Percentiles rank a stretch among this genome's conserved stretches.
Conservation (phyloP, 1,140 invertebrate species). For the Apis cerana region DNA sequence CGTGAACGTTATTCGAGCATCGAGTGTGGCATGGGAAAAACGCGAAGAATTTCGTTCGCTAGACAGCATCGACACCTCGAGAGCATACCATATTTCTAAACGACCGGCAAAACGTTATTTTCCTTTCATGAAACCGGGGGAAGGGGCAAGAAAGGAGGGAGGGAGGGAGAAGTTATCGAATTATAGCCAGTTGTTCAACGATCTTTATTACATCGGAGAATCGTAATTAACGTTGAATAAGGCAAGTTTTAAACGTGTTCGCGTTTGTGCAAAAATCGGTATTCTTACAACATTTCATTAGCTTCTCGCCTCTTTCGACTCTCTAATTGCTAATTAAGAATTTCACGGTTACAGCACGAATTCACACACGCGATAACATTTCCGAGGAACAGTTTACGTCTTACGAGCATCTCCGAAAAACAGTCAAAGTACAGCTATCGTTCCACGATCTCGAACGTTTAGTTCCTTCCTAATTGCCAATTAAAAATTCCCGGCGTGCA, state of each 20-base stretch:
- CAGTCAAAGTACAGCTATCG: not conserved
- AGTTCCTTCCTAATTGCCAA: not conserved
- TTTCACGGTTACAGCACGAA: no score
- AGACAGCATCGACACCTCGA: slow-evolving; percentile 35
- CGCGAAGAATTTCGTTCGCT: slow-evolving; percentile 54
- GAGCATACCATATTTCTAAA: slow-evolving; percentile 21
- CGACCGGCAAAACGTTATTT: slow-evolving; percentile 2
- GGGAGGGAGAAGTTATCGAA: not conserved
- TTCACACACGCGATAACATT: no score
- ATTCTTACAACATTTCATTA: no score
- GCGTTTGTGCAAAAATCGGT: not conserved
- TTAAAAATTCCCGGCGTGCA: not conserved
- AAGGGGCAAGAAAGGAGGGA: no score
- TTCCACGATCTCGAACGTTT: not conserved
- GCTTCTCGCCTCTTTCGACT: no score
- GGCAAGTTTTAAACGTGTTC: not conserved
- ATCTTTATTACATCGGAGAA: not conserved
- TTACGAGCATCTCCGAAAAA: no score
- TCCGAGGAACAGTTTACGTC: no score
- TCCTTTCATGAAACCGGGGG: not conserved
- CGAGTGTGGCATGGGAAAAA: slow-evolving; percentile 58
- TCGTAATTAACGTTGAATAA: not conserved
- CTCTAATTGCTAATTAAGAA: no score
- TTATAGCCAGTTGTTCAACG: not conserved
- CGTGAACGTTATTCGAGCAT: slow-evolving; percentile 51